Base-by-base conservation (phyloP, 2,113 vertebrate species). In the Trichechus manatus region DNA sequence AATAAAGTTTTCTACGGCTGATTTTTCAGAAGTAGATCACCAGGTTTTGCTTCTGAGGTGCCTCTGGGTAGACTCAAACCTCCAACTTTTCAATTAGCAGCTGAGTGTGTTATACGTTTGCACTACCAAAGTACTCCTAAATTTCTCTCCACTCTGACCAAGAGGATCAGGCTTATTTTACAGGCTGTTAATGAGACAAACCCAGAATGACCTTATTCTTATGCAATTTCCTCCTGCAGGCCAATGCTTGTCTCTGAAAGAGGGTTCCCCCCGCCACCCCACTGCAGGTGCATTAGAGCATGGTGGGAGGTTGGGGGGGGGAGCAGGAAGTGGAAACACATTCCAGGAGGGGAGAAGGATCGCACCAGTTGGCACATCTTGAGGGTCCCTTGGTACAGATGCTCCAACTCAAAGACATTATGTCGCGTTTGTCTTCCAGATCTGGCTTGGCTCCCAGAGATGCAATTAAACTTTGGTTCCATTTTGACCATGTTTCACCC, bases 391-490 rank as follows among this genome's bases (percentile, higher is more conserved):
- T 42, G 29, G 53, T 68, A 7, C 6, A 19, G 61, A 93, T 20
- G 27, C 42, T 91, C 27, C 13, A 9, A 20, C 22, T 94, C 89
- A 74, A 50, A 89, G 39, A 82, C 14, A 15, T 7, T 19, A 29
- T 56, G 36, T 87, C 44, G 7, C 33, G 56, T 66, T 50, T 80
- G 36, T 47, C 66, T 19, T 77, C 25, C 25, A 85, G 75, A 42
- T 22, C 42, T 83, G 27, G 25, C n/a, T 59, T 68, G n/a, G 53
- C 83, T 89, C 47, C 97, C 84, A 25, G 64, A 94, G 61, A 84
- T 81, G 47, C n/a, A 74, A 75, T 90, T 95, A 92, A 61, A 66
- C 42, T 89, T 89, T 83, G 22, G 33, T 96, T 97, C 84, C 61
- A 90, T 81, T 95, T 94, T 86, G 42, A 89, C 29, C 72, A 47